A percentile compares a stretch with the other conserved stretches of the same genome.
Conservation (phyloP, 1,140 invertebrate genomes). For the Penaeus vannamei region DNA sequence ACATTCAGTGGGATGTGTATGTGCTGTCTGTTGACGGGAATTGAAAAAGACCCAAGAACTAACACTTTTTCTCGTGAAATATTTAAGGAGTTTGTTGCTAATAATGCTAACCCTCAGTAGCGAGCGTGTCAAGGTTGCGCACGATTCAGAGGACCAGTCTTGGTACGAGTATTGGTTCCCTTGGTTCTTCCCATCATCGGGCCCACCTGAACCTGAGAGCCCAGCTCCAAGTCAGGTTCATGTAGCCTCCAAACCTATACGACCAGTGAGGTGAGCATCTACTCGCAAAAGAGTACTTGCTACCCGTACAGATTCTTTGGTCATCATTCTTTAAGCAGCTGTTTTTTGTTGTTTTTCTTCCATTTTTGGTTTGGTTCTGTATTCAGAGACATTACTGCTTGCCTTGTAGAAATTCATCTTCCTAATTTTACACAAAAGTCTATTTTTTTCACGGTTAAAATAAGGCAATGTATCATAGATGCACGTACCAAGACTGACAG, state of each 20-base stretch:
- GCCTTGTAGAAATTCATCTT: no score
- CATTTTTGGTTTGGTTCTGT: no score
- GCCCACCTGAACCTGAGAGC: constrained; percentile 78
- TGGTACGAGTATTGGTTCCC: constrained; percentile 67
- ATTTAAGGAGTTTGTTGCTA: constrained; percentile 6
- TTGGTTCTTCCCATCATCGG: constrained; percentile 70
- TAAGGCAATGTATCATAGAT: constrained; percentile 2
- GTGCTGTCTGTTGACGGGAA: no score
- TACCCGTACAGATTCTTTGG: constrained; percentile 11
- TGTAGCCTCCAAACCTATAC: constrained; percentile 34
- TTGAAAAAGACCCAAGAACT: not conserved
- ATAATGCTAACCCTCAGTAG: constrained; percentile 38
- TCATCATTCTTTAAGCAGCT: no score
- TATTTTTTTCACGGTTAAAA: not conserved
- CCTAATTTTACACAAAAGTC: no score
- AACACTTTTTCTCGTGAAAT: not conserved
- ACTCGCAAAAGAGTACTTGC: constrained; percentile 39
- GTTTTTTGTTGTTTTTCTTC: no score
- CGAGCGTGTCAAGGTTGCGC: constrained; percentile 20
- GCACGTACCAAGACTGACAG: constrained; percentile 57
- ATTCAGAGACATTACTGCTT: no score
- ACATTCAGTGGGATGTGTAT: no score
- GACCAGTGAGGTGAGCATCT: constrained; percentile 56
- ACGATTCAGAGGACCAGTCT: constrained; percentile 48
- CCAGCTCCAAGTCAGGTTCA: constrained; percentile 52